Base-by-base conservation (phyloP, 1,140 invertebrate genomes). In the Octopus sinensis region DNA sequence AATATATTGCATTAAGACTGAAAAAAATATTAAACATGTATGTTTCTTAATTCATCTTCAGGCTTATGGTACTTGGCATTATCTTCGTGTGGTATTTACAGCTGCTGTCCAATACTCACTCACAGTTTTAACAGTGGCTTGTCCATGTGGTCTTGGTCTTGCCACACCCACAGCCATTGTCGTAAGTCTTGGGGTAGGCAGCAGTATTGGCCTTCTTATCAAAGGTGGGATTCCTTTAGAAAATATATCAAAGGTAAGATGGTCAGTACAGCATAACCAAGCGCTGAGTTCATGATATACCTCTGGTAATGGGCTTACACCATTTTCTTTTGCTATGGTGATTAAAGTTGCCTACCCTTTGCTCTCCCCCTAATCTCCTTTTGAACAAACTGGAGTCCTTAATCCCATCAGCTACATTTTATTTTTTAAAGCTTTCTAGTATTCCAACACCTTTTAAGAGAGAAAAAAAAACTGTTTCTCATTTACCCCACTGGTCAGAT, bases 211-310 rank as follows among this genome's bases (percentile, higher is more conserved):
- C 51, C 43, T 78, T 43, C 76, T 78, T 43, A 78, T 78, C 76
- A 78, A 43, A 54, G 76, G 76, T 54, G 76, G 43, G 76, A 78
- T 53, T 53, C 53, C 76, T 54, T 43, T 78, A 43, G 53, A 78
- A 78, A 43, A 54, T 52, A 53, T 75, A 17, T 73, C 68, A 13
- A 13, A 73, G 68, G 68, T 73, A 73, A 73, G 68, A 73, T 23
- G 17, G 5, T 73, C 30, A 13, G 7, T 23, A 73, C 17, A 73
- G 68, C 30, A 43, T 43, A 43, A 43, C 30, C 30, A 43, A 3
- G 30, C 30, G 30, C 30, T 43, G 30, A 43, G 30, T 43, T 43
- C 30, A 43, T 43, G 30, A 43, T 43, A 43, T 43, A 43, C 30
- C 30, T 73, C 54, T 78, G 23, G 13, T 53, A 52, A 62, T 30